Base-by-base conservation (phyloP, 2,888 invertebrate species). In the Ashinkailepas kermadecensis region DNA sequence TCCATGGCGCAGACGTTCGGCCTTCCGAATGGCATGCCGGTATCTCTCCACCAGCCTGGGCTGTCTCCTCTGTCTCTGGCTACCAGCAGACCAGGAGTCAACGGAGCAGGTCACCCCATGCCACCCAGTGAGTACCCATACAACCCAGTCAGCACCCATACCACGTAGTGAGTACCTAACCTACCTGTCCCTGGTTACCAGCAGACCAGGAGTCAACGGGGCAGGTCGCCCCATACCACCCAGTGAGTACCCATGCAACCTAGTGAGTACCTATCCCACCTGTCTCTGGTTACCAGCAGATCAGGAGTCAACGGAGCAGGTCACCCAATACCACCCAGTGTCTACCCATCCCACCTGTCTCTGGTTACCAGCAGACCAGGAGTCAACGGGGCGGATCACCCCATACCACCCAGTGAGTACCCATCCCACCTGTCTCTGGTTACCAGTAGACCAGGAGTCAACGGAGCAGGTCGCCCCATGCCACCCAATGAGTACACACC, bases 1-100 rank as follows among this genome's bases (percentile, higher is more conserved):
- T 58, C 79, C 7, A 59, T 79, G 79, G 58, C 79, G n/a, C 79
- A 58, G n/a, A 58, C 79, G 58, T 79, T 79, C 58, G 79, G 79
- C 57, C 23, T 57, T 2, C 10, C 25, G 0, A 59, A 57, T 25
- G 79, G 79, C 6, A 11, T 79, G 23, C 57, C 58, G 23, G 25
- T 18, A 11, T 11, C 79, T 3, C 58, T 59, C 18, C 79, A 79
- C 25, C 79, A 79, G 58, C 23, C 13, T 23, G 79, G 58, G 13
- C 23, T 79, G 79, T 59, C 79, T 58, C 79, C 79, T 12, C 79
- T 58, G 23, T 3, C 39, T 39, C 39, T 39, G 39, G 39, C 39
- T 39, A 39, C 39, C 39, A 39, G 39, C 39, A 39, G 39, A 4
- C 39, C 39, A 39, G 39, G 39, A 39, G 4, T 39, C 39, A 39